phyloP scores from a whole-genome alignment of 1,140 invertebrate species.

The Pemphigus obesinymphae region DNA sequence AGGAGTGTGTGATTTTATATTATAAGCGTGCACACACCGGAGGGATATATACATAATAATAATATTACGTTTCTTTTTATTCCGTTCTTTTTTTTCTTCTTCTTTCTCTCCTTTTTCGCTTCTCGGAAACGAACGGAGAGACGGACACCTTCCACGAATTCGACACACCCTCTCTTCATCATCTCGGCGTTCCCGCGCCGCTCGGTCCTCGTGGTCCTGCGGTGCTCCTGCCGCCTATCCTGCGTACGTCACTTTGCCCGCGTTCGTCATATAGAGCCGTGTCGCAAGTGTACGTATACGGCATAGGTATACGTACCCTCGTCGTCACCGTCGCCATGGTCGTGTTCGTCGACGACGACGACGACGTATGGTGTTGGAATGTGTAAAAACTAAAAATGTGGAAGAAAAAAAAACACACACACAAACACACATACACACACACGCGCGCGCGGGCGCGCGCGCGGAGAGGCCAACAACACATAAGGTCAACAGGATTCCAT shows the following conservation, averaged over 20 bases:
- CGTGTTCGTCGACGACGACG: neutral
- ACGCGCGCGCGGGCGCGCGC: neutral
- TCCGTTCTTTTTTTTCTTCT: neutral
- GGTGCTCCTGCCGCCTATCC: too few species aligned
- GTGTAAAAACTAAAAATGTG: constrained; percentile 34
- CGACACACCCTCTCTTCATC: constrained; percentile 18
- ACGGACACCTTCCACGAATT: constrained; percentile 23
- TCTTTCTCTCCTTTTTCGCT: neutral
- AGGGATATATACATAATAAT: constrained; percentile 4
- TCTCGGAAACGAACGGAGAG: neutral
- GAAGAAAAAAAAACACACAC: constrained; percentile 34
- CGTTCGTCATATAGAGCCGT: too few species aligned
- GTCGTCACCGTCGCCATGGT: neutral
- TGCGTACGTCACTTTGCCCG: too few species aligned
- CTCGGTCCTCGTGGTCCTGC: too few species aligned
- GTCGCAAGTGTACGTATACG: too few species aligned
- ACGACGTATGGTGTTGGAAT: constrained; percentile 31
- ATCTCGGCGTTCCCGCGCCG: too few species aligned
- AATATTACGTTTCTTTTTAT: neutral
- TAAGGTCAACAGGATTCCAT: constrained; percentile 36
- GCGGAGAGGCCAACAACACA: constrained; percentile 23
- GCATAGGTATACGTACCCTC: neutral
- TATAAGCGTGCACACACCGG: neutral
- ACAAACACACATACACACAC: too few species aligned
- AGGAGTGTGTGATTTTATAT: constrained; percentile 6